These are phyloP conservation scores for Ochlodes sylvanus DNA, from an alignment of 2,888 invertebrate species.

Conservation along the genomic window DNA sequence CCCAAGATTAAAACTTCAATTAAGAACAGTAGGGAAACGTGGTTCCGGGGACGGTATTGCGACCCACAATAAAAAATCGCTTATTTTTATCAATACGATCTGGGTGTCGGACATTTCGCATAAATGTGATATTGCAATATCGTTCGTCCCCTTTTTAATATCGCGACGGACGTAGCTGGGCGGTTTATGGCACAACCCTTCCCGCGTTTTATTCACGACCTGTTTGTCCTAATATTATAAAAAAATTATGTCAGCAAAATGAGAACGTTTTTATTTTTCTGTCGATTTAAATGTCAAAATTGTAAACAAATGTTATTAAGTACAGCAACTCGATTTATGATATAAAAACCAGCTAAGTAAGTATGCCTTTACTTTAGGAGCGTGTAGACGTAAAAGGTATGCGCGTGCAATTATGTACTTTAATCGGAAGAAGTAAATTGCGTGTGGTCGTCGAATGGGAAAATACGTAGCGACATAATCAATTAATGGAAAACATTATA, in stretches of 20 bases:
- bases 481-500: conserved; percentile 31
- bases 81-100: conserved; percentile 85
- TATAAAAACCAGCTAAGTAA: conserved; percentile 21
- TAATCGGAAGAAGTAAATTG: conserved; percentile 38
- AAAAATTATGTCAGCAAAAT: conserved; percentile 81
- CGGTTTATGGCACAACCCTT: conserved; percentile 85
- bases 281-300: conserved; percentile 25
- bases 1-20: conserved; percentile 46
- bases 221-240: conserved; percentile 85
- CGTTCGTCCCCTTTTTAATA: conserved; percentile 85
- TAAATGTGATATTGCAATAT: conserved; percentile 85
- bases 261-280: conserved; percentile 52
- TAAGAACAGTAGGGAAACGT: conserved; percentile 55
- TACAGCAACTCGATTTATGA: conserved; percentile 23
- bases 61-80: conserved; percentile 82
- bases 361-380: conserved; percentile 29
- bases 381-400: conserved; percentile 33
- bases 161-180: conserved; percentile 80
- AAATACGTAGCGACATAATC: conserved; percentile 35
- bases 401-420: conserved; percentile 31
- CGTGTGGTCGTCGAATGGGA: conserved; percentile 33
- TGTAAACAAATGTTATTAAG: conserved; percentile 27
- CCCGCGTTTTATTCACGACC: conserved; percentile 83
- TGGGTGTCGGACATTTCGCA: conserved; percentile 84
- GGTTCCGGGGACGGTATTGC: conserved; percentile 62